phyloP scores from a whole-genome alignment of 2,888 invertebrate genomes.

The Lycocerus yunnanus region DNA sequence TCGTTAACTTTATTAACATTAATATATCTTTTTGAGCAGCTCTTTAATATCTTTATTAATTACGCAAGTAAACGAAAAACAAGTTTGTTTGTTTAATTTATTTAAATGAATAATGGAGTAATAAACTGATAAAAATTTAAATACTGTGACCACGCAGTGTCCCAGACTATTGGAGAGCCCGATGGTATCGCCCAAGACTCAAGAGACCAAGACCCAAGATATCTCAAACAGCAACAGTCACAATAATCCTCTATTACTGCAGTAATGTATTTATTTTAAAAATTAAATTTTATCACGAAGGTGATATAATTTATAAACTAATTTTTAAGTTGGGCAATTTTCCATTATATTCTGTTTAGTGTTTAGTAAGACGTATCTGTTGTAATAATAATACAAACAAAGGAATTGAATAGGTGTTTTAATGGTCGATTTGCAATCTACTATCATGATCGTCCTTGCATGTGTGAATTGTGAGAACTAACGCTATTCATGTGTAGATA shows the following conservation, averaged over 20 bases:
- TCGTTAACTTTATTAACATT: not conserved
- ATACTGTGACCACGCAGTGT: too few species aligned
- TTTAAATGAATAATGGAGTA: too few species aligned
- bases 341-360: conserved; percentile 19
- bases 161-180: too few species aligned
- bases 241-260: not conserved
- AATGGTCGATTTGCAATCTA: conserved; percentile 16
- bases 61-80: not conserved
- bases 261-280: not conserved
- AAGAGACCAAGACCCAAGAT: too few species aligned
- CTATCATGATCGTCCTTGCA: conserved; percentile 23
- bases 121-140: too few species aligned
- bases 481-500: conserved; percentile 27
- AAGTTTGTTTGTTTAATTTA: not conserved
- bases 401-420: conserved; percentile 11
- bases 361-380: conserved; percentile 11
- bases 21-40: not conserved
- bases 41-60: not conserved
- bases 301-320: conserved; percentile 13
- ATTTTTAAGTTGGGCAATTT: conserved; percentile 29
- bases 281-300: not conserved
- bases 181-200: too few species aligned
- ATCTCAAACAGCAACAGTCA: not conserved
- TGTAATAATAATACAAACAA: conserved; percentile 13
- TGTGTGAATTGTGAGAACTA: conserved; percentile 33